Evolutionary conservation across 2,797 vertebrate species (phyloP), one percentile per base, ranked within the genome.

Genomic region (Parauchenoglanis ngamensis): DNA sequence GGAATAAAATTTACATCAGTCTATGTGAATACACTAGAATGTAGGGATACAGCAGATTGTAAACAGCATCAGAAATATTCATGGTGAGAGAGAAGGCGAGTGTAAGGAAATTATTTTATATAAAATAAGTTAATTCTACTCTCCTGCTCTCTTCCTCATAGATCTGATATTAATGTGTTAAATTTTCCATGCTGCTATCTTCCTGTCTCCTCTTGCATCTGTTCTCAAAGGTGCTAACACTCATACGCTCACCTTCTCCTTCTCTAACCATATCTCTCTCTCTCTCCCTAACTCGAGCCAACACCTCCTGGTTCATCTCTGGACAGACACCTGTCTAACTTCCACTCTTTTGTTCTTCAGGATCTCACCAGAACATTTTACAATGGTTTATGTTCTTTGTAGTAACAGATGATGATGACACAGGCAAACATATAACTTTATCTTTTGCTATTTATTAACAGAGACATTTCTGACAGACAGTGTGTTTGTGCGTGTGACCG

Each of bases 391-490:
- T 13, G 63, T 31, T 67, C 63, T 67, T 49, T 49, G 46, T 49
- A 6, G 46, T 49, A 49, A 49, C 46, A 49, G 6, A 49, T 49
- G 46, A 7, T 10, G 1, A 31, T 67, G 8, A 12, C n/a, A 67
- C 63, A 67, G n/a, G n/a, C 25, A 65, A 65, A 65, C 61, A 65
- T 65, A 65, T 65, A 72, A 72, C 68, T 13, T 35, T 13, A 23
- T 73, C 70, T 73, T 72, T 73, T 73, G 70, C 35, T 23, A 35
- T 73, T 73, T 21, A 73, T 73, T 5, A 73, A 73, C 70, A 72
- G 68, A 73, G 70, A 73, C 70, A 11, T 73, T 73, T 44, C 70
- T 40, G 70, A 73, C 70, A 72, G 68, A 70, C 67, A 70, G 31
- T 15, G 1, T 44, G 68, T 40, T 4, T 72, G 68, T 72, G 68